These are phyloP conservation scores for Spea hammondii DNA, from an alignment of 2,797 vertebrate species.

Conservation along the genomic window DNA sequence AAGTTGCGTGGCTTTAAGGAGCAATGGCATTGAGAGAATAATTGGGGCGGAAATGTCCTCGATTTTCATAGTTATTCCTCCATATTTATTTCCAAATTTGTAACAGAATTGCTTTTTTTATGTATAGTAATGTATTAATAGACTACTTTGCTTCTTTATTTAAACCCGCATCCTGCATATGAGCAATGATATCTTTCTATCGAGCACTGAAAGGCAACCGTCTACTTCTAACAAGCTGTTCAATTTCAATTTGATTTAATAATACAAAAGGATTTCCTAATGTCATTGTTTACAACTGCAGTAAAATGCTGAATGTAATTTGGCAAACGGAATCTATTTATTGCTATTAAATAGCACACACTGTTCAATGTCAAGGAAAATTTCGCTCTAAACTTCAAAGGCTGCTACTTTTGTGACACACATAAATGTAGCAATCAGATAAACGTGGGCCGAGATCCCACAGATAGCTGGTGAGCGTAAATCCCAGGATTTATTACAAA, in stretches of 20 bases:
- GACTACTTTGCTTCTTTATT: too few species aligned
- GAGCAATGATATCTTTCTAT: too few species aligned
- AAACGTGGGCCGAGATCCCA: conserved; percentile 17
- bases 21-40: too few species aligned
- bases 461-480: conserved; percentile 19
- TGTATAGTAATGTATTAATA: too few species aligned
- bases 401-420: conserved; percentile 15
- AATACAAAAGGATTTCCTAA: background rate
- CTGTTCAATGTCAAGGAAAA: conserved; percentile 32
- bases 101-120: too few species aligned
- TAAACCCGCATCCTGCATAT: too few species aligned
- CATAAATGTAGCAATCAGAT: conserved; percentile 27
- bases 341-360: conserved; percentile 24
- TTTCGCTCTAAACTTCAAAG: conserved; percentile 30
- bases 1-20: too few species aligned
- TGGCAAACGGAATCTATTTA: conserved; percentile 26
- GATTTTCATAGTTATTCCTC: too few species aligned
- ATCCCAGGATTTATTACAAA: conserved; percentile 29
- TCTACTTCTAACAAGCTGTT: background rate
- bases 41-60: too few species aligned
- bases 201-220: background rate
- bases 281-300: conserved; percentile 16
- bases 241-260: conserved; percentile 8
- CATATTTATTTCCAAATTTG: too few species aligned
- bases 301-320: conserved; percentile 22